Base-by-base conservation (phyloP, 2,113 vertebrate genomes). In the Cynocephalus volans region DNA sequence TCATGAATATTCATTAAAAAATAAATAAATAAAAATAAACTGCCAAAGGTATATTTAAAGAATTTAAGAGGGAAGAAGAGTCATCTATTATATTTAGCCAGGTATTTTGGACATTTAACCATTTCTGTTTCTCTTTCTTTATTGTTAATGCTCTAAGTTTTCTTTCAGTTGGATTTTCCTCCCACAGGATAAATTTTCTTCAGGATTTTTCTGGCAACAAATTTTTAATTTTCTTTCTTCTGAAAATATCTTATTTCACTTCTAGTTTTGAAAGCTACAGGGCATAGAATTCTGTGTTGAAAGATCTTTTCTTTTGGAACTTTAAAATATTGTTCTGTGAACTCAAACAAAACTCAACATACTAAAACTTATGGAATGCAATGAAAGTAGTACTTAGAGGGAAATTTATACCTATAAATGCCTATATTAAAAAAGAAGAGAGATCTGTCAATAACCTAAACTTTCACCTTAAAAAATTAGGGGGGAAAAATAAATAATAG, bases 131-230 rank as follows among this genome's bases (percentile, higher is more conserved):
- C 19, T 81, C 31, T 81, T 65, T 15, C 21, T 72, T 70, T 52
- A 62, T 75, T 82, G 73, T 50, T 56, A 70, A 45, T 77, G 23
- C 62, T 76, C 69, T 85, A 81, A 86, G 17, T 91, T 90, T 93
- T 3, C 4, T 41, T 93, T 93, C 54, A 2, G 45, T 36, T 75
- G 64, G 6, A 85, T 33, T 65, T 80, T 73, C 31, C 56, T 75
- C 86, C 33, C 33, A 9, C 52, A 8, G 48, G 41, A 88, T 87
- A 5, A 45, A 28, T 3, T 58, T 86, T 60, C 36, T 90, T 95
- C 11, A 77, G 21, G 33, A 83, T 95, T 82, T 41, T n/a, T 54
- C 54, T 76, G 50, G 33, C 21, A 87, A 31, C 7, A 67, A 65
- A 52, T 92, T 89, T 10, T 89, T 12, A 33, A 48, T 89, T 36